Conservation (phyloP, 1,140 invertebrate species). For the Protaetia brevitarsis region DNA sequence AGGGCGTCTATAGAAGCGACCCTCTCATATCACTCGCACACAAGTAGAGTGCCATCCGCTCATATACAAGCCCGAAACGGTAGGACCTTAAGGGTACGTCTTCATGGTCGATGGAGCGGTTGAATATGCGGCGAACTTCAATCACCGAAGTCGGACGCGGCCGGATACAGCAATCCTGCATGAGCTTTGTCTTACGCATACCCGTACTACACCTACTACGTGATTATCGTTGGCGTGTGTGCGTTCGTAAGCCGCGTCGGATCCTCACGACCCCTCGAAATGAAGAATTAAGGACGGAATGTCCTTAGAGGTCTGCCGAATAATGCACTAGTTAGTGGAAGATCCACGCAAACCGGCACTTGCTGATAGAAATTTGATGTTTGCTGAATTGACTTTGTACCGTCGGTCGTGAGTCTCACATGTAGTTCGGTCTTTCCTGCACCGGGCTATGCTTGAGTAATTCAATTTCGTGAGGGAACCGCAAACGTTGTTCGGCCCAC, state of each 20-base stretch:
- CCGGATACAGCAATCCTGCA: constrained; percentile 3
- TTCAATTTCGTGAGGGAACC: constrained; percentile 7
- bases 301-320: constrained; percentile 2
- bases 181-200: constrained; percentile 3
- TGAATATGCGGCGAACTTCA: constrained; percentile 16
- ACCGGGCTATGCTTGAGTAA: background rate
- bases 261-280: background rate
- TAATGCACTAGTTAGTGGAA: constrained; percentile 11
- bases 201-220: too few species aligned
- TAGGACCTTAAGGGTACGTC: background rate
- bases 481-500: background rate
- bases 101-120: constrained; percentile 12
- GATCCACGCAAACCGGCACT: constrained; percentile 3
- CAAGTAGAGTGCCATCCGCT: too few species aligned
- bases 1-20: too few species aligned
- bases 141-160: constrained; percentile 16
- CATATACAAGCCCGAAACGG: background rate
- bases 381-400: background rate
- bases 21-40: too few species aligned
- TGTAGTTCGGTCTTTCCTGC: too few species aligned
- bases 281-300: constrained; percentile 18
- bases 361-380: constrained; percentile 18
- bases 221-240: too few species aligned
- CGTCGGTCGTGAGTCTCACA: too few species aligned
- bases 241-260: too few species aligned